These are phyloP conservation scores for Porites divaricata DNA, from an alignment of 92 coral and sea anemone genomes.

Conservation along the genomic window DNA sequence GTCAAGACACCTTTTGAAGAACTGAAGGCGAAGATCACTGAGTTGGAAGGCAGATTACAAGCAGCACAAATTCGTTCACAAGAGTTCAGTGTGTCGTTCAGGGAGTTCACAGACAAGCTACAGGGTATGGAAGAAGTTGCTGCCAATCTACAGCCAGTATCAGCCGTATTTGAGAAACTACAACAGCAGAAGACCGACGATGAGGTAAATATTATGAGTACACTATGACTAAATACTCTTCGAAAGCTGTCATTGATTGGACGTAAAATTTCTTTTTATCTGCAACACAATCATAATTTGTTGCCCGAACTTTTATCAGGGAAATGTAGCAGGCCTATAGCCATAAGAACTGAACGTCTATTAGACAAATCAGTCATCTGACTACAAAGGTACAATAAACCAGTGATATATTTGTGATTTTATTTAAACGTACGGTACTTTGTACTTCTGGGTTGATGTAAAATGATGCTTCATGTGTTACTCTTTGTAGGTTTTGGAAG, in stretches of 20 bases:
- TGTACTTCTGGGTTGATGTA: not conserved
- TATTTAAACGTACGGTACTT: no score
- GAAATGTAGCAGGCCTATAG: no score
- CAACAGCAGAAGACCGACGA: conserved; percentile 79
- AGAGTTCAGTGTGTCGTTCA: conserved; percentile 86
- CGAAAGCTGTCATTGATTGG: not conserved
- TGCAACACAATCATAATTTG: no score
- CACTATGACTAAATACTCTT: not conserved
- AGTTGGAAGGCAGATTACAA: conserved; percentile 85
- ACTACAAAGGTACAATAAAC: no score
- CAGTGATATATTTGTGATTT: no score
- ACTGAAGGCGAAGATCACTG: conserved; percentile 71
- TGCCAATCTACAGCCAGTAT: conserved; percentile 78
- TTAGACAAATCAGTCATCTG: no score
- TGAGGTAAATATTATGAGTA: conserved; percentile 53
- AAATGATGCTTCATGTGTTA: not conserved
- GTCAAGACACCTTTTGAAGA: conserved; percentile 85
- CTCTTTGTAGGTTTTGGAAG: conserved; percentile 65
- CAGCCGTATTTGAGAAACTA: conserved; percentile 92
- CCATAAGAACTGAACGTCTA: no score
- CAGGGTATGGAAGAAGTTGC: conserved; percentile 81
- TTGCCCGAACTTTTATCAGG: no score
- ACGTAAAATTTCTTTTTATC: not conserved
- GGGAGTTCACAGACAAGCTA: conserved; percentile 79
- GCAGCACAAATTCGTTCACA: conserved; percentile 95